Conservation (phyloP, 2,797 vertebrate genomes). For the Pseudochromis fuscus region DNA sequence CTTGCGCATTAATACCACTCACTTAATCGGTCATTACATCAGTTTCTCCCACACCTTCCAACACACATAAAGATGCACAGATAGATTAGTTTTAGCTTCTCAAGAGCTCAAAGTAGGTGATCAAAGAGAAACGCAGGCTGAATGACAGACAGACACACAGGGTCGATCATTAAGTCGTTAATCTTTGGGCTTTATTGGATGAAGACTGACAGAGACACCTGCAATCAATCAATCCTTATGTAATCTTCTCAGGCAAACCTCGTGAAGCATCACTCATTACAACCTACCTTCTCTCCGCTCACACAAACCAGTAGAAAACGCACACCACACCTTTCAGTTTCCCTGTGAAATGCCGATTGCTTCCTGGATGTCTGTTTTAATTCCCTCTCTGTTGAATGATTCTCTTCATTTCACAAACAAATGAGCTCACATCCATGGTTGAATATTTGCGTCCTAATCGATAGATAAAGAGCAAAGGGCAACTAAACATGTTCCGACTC, state of each 20-base stretch:
- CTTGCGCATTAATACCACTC: not conserved
- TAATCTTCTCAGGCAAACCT: conserved; percentile 68
- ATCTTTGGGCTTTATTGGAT: conserved; percentile 64
- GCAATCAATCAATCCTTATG: conserved; percentile 65
- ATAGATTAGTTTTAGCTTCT: conserved; percentile 10
- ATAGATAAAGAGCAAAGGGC: not conserved
- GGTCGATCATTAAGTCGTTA: conserved; percentile 57
- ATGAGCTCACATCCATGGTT: not conserved
- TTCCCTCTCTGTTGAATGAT: conserved; percentile 42
- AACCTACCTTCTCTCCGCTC: conserved; percentile 16
- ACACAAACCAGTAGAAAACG: not conserved
- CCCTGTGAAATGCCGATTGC: conserved; percentile 2
- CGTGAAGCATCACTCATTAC: conserved; percentile 53
- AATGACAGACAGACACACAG: conserved; percentile 35
- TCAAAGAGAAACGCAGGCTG: conserved; percentile 26
- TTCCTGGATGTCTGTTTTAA: conserved; percentile 24
- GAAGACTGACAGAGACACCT: conserved; percentile 61
- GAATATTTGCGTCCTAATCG: conserved; percentile 4
- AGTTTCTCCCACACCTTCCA: not conserved
- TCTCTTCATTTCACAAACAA: conserved; percentile 31
- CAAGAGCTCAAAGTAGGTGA: conserved; percentile 5
- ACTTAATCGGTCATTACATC: conserved; percentile 13
- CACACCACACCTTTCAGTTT: conserved; percentile 4
- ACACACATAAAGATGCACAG: not conserved
- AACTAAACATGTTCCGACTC: not conserved